Evolutionary conservation across 2,797 vertebrate species (phyloP).

Genomic region (Pantherophis alleghaniensis): DNA sequence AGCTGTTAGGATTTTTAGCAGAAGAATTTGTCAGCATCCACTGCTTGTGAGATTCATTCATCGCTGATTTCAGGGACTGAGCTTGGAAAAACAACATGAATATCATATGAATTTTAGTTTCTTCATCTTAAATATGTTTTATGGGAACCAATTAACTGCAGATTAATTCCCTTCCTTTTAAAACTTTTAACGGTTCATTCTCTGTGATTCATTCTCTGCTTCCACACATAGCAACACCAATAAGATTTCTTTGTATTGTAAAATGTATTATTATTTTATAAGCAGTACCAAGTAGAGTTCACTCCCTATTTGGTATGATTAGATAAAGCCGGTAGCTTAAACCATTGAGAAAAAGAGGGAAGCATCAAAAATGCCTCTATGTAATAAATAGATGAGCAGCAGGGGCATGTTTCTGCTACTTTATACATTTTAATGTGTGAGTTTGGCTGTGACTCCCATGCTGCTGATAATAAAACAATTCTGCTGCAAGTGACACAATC

Average conservation of each 20-base stretch:
- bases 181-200: not conserved
- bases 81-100: too few species aligned
- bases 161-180: not conserved
- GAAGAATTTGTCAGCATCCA: not conserved
- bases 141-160: not conserved
- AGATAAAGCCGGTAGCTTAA: conserved; percentile 37
- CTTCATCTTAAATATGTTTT: not conserved
- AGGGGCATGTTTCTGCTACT: conserved; percentile 40
- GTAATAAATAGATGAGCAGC: conserved; percentile 38
- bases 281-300: conserved; percentile 1
- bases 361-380: conserved; percentile 31
- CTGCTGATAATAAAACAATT: conserved; percentile 35
- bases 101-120: not conserved
- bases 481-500: conserved; percentile 29
- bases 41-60: not conserved
- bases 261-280: conserved; percentile 23
- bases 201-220: not conserved
- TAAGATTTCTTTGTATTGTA: conserved; percentile 12
- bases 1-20: not conserved
- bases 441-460: conserved; percentile 5
- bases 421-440: conserved; percentile 31
- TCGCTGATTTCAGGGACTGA: not conserved
- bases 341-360: conserved; percentile 7
- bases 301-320: conserved; percentile 11
- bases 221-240: not conserved